phyloP scores from a whole-genome alignment of 2,888 invertebrate species.

The Pyrgus malvae region DNA sequence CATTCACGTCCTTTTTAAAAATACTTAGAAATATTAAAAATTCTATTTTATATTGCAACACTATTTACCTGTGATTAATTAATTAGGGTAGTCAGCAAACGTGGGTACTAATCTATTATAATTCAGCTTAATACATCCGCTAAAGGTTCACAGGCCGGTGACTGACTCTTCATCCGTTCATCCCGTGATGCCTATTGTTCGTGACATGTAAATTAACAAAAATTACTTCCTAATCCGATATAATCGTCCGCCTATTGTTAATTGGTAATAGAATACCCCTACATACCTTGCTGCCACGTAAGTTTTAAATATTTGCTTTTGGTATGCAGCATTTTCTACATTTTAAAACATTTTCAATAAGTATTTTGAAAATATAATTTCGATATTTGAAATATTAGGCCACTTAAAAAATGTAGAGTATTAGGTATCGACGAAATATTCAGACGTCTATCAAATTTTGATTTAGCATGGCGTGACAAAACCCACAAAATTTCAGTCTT shows the following conservation, averaged over 20 bases:
- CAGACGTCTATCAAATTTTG: conserved; percentile 6
- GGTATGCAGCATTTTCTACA: not conserved
- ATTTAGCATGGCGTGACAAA: conserved; percentile 25
- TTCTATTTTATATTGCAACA: too few species aligned
- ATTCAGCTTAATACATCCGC: conserved; percentile 28
- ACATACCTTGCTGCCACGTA: not conserved
- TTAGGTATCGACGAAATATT: too few species aligned
- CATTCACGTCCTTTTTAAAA: too few species aligned
- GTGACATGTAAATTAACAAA: conserved; percentile 39
- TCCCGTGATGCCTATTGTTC: conserved; percentile 33
- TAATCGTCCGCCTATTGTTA: conserved; percentile 32
- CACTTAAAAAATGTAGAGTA: too few species aligned
- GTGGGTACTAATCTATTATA: conserved; percentile 5
- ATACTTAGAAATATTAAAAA: too few species aligned
- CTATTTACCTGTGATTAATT: not conserved
- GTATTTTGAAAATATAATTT: too few species aligned
- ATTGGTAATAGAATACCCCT: conserved; percentile 15
- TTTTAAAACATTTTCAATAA: not conserved
- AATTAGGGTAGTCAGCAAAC: not conserved
- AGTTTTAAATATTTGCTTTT: not conserved
- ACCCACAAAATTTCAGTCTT: conserved; percentile 6
- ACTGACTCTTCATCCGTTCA: conserved; percentile 30
- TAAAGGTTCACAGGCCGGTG: conserved; percentile 32
- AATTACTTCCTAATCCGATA: conserved; percentile 73
- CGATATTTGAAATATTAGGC: too few species aligned